Evolutionary conservation across 2,797 vertebrate genomes (phyloP).

Genomic region (Alectoris magna): DNA sequence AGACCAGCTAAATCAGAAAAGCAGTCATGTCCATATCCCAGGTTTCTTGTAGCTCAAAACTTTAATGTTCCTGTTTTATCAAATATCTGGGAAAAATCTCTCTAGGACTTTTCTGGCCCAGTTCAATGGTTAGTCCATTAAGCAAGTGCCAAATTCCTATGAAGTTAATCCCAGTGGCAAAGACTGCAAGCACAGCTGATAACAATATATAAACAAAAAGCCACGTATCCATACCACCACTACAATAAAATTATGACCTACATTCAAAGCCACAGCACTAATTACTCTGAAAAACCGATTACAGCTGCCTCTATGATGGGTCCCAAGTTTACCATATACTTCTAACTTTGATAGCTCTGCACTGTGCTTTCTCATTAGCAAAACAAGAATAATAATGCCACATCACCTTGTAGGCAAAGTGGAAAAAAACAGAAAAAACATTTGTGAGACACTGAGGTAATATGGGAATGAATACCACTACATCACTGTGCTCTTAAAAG

Average conservation of each 20-base stretch:
- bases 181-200: not conserved
- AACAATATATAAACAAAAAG: not conserved
- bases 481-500: not conserved
- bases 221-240: not conserved
- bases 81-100: not conserved
- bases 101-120: not conserved
- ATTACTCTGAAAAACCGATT: not conserved
- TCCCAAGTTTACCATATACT: not conserved
- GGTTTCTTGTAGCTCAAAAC: not conserved
- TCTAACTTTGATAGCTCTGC: not conserved
- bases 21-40: not conserved
- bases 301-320: not conserved
- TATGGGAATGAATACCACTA: not conserved
- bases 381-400: not conserved
- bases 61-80: fast-evolving
- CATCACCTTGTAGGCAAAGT: not conserved
- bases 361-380: not conserved
- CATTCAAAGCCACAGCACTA: not conserved
- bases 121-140: not conserved
- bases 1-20: not conserved
- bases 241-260: not conserved
- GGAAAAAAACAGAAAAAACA: not conserved
- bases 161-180: not conserved
- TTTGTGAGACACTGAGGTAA: not conserved
- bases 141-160: not conserved